These are phyloP conservation scores for Pristionchus exspectatus DNA, from an alignment of 2,888 invertebrate species.

Conservation along the genomic window DNA sequence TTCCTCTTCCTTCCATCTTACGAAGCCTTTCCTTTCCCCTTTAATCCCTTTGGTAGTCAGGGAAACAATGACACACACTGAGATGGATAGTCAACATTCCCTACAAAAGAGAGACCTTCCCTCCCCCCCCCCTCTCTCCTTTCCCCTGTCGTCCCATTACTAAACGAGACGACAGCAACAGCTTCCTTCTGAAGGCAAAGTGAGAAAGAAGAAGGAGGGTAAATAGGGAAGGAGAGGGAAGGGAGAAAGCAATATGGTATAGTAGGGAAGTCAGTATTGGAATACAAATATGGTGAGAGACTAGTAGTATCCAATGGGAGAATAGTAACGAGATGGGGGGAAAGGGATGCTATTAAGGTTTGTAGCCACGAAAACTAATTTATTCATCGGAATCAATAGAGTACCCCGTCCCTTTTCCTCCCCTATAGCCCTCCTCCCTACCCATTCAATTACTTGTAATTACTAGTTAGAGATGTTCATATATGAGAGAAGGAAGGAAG, in stretches of 20 bases:
- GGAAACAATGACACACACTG: not conserved
- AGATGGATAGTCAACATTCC: not conserved
- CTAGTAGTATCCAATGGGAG: not conserved
- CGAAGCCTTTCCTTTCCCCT: not conserved
- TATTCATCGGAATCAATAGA: conserved; percentile 18
- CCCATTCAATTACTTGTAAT: conserved; percentile 45
- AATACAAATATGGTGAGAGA: not conserved
- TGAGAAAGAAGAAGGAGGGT: not conserved
- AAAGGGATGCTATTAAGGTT: not conserved
- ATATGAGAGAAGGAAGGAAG: not conserved
- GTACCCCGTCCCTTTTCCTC: not conserved
- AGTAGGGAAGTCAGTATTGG: not conserved
- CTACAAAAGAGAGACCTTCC: not conserved
- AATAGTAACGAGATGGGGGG: not conserved
- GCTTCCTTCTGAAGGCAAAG: conserved; percentile 15
- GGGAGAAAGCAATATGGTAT: not conserved
- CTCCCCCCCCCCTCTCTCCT: too few species aligned
- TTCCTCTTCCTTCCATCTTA: conserved; percentile 18
- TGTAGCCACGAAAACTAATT: not conserved
- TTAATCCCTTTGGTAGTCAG: conserved; percentile 16
- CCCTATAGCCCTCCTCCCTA: conserved; percentile 17
- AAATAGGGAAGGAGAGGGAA: not conserved
- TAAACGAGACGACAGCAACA: not conserved
- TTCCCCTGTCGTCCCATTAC: not conserved
- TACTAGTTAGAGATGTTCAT: conserved; percentile 20